Evolutionary conservation across 2,797 vertebrate species (phyloP), one percentile per base, ranked within the genome.

Genomic region (Cyprinodon diabolis): DNA sequence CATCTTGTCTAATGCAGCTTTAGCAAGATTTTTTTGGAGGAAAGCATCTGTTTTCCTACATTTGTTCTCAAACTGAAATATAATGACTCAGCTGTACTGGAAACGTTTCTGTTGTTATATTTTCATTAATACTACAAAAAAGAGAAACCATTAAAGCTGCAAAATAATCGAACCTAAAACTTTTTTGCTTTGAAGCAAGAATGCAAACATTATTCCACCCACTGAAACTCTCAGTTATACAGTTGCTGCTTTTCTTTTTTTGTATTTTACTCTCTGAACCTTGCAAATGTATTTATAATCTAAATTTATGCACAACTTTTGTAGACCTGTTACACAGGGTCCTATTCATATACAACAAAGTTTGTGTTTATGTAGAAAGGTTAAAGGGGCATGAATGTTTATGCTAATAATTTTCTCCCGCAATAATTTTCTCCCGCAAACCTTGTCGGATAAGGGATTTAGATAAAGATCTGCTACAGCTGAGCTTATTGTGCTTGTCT

Each of bases 1-100:
- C 54, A 71, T 48, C 68, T 80, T 66, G 45, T 83, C 66, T 86
- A 51, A 52, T 58, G 69, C 10, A 21, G 54, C 73, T 78, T 75
- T 51, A 75, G 70, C 14, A 57, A 58, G 75, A 69, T 74, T 48
- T 51, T 12, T 67, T 79, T 71, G 74, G 77, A 83, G 73, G 73
- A 82, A 62, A 70, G 23, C 30, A 35, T 66, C 55, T 30, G 43
- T 9, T 52, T 68, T 4, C 0, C 62, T 48, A 1, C 62, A 73
- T 68, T 66, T 81, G 21, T 77, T 73, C 45, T 65, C 40, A n/a
- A 4, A 4, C 57, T 70, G 43, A 82, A 71, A 78, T 76, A 47
- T 48, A 71, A 45, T 45, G 51, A 13, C 15, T 66, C 2, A 40
- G 25, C 30, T 76, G 49, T 25, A 51, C 40, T 30, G 6, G 7